These are phyloP conservation scores for Sycobia sp. DNA, from an alignment of 1,140 invertebrate genomes.

Conservation along the genomic window DNA sequence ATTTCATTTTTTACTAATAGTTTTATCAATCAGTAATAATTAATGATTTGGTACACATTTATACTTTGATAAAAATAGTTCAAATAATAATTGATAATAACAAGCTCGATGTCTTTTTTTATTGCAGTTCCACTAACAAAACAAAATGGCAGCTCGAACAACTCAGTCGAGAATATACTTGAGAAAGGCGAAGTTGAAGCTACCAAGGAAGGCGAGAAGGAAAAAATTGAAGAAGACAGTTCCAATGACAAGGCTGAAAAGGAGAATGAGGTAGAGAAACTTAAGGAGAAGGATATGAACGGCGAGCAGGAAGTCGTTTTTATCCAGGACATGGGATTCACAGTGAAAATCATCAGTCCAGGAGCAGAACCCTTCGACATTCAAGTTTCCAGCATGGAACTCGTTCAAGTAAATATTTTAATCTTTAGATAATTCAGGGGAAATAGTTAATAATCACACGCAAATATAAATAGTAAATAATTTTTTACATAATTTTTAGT, in stretches of 20 bases:
- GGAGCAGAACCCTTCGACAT: slow-evolving; percentile 90
- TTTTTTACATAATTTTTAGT: no score
- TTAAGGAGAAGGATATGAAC: slow-evolving; percentile 52
- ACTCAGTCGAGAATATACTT: slow-evolving; percentile 52
- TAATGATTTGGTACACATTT: no score
- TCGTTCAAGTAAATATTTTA: slow-evolving; percentile 79
- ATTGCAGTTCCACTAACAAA: slow-evolving; percentile 50
- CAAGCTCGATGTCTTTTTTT: no score
- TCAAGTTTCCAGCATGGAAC: slow-evolving; percentile 95
- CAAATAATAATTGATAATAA: no score
- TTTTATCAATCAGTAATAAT: no score
- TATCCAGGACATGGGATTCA: slow-evolving; percentile 92
- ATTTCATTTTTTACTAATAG: no score
- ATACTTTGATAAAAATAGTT: no score
- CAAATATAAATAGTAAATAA: no score
- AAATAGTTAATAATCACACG: no score
- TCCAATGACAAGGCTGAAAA: slow-evolving; percentile 53
- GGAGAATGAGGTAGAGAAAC: slow-evolving; percentile 30
- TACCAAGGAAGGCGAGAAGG: slow-evolving; percentile 60
- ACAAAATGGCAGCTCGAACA: slow-evolving; percentile 44
- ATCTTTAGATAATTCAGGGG: no score
- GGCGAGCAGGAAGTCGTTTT: slow-evolving; percentile 82
- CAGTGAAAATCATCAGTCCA: slow-evolving; percentile 88
- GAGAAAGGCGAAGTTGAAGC: slow-evolving; percentile 64
- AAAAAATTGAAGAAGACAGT: slow-evolving; percentile 48